phyloP scores from a whole-genome alignment of 1,140 invertebrate species.

The Apis laboriosa region DNA sequence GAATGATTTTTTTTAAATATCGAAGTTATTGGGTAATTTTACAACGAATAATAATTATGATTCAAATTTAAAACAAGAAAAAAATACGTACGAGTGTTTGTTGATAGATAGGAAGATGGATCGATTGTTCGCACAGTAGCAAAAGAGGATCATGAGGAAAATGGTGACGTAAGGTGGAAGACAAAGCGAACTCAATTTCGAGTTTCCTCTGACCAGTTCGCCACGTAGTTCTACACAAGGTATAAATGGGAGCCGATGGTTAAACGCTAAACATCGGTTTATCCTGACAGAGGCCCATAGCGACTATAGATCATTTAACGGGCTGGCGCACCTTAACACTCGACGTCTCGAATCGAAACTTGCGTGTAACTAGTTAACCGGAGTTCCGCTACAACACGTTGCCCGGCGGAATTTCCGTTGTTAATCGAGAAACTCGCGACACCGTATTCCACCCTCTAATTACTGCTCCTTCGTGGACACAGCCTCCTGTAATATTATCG shows the following conservation, averaged over 20 bases:
- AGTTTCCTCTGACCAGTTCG: conserved; percentile 14
- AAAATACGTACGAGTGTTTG: background rate
- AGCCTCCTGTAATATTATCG: background rate
- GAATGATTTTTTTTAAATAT: no score
- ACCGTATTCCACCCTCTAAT: conserved; percentile 16
- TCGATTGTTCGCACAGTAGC: no score
- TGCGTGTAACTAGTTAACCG: conserved; percentile 35
- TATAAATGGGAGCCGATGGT: background rate
- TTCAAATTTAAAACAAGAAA: background rate
- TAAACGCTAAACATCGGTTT: conserved; percentile 31
- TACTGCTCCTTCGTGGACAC: background rate
- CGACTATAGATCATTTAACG: conserved; percentile 34
- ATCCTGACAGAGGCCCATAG: background rate
- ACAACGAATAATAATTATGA: no score
- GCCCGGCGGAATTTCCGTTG: background rate
- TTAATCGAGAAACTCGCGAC: conserved; percentile 43
- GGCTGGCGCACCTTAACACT: conserved; percentile 26
- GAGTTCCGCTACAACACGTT: conserved; percentile 18
- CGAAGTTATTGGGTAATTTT: no score
- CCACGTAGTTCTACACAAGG: background rate
- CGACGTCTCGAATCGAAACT: conserved; percentile 46
- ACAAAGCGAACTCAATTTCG: conserved; percentile 25
- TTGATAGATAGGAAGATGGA: no score
- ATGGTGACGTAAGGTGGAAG: background rate
- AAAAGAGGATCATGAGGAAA: background rate